Evolutionary conservation across 1,140 invertebrate genomes (phyloP).

Genomic region (Megalonaias nervosa): DNA sequence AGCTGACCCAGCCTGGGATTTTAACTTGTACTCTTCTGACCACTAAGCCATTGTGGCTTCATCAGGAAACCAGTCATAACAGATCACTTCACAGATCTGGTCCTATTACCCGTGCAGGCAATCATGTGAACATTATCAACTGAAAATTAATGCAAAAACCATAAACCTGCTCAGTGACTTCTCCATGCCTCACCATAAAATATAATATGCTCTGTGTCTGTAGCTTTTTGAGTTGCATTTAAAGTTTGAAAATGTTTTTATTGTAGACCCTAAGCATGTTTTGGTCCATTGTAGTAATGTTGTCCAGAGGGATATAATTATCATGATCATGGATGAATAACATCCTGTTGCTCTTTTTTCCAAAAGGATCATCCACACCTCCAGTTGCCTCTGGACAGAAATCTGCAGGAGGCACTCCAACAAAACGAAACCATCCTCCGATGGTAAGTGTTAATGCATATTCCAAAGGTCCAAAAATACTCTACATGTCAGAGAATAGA

Average conservation of each 20-base stretch:
- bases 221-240: too few relatives aligned
- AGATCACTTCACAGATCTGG: too few relatives aligned
- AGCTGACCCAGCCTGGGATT: too few relatives aligned
- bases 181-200: not conserved
- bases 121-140: too few relatives aligned
- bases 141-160: too few relatives aligned
- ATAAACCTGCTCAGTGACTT: too few relatives aligned
- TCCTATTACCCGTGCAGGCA: too few relatives aligned
- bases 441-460: conserved; percentile 12
- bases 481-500: too few relatives aligned
- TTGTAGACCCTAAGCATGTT: conserved; percentile 1
- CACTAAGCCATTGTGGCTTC: too few relatives aligned
- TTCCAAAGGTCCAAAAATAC: not conserved
- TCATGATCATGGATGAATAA: not conserved
- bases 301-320: not conserved
- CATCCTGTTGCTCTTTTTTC: not conserved
- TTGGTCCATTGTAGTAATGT: not conserved
- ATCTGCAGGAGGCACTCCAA: conserved; percentile 1
- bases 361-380: not conserved
- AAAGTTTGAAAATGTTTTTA: conserved; percentile 2
- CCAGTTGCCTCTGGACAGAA: not conserved
- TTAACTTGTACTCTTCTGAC: too few relatives aligned
- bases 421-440: conserved; percentile 8
- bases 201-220: too few relatives aligned
- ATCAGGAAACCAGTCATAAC: too few relatives aligned